Evolutionary conservation across 2,797 vertebrate genomes (phyloP), one percentile per base, ranked within the genome.

Genomic region (Lophius americanus): DNA sequence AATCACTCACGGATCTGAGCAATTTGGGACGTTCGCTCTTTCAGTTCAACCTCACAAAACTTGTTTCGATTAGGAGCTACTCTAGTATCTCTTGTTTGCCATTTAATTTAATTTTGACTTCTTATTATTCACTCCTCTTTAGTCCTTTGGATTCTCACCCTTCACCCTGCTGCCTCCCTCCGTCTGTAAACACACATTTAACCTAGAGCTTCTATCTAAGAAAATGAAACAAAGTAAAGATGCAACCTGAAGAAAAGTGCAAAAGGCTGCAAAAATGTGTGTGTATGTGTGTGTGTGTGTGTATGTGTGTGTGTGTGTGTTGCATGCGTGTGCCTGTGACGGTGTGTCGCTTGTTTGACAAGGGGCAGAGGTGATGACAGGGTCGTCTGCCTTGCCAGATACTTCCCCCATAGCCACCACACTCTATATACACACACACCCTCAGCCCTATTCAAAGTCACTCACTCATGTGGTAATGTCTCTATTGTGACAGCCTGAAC

Each of bases 401-500:
- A 78, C 82, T 23, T 72, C 81, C 87, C 75, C 80, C 69, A 8
- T 44, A 67, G 76, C 67, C 82, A 79, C 76, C 85, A 64, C 83
- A 66, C 84, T 84, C 81, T 83, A 70, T 86, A 84, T 72, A 84
- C 84, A 89, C 86, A 90, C 86, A 88, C 78, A 79, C 81, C 83
- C 86, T 74, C 60, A 65, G 69, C 68, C 78, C 77, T 75, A 91
- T 92, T 93, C 85, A 91, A 65, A 92, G 76, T 68, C 91, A 87
- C 88, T 93, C 92, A 92, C 90, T 93, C 92, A 89, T 93, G 92
- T 92, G 92, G 84, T 93, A 94, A 94, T 92, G 91, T 92, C 89
- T 91, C 89, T 84, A 92, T 94, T 93, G 93, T 93, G 89, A 83
- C 67, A 78, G 69, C 64, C 82, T 67, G 76, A 89, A 84, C 68